Evolutionary conservation across 2,113 vertebrate genomes (phyloP).

Genomic region (Chitala chitala): DNA sequence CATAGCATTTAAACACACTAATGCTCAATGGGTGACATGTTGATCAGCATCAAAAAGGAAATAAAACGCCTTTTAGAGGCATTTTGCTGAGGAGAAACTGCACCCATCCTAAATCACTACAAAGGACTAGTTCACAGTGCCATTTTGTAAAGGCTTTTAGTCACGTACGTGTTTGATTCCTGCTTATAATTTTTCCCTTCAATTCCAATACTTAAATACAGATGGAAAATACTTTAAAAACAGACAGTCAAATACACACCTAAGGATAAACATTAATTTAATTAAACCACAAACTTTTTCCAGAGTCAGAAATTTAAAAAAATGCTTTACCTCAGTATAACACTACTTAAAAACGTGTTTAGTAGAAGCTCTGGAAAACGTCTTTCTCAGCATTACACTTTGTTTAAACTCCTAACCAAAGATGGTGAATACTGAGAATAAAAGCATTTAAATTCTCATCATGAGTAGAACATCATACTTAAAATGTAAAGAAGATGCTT

Average conservation of each 20-base stretch:
- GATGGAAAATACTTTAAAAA: background rate
- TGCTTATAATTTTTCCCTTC: background rate
- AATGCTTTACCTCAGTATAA: background rate
- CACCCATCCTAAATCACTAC: slow-evolving; percentile 44
- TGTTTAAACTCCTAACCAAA: slow-evolving; percentile 54
- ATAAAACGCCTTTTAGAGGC: slow-evolving; percentile 69
- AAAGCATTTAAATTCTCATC: slow-evolving; percentile 60
- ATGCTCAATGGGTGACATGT: slow-evolving; percentile 49
- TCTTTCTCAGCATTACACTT: slow-evolving; percentile 46
- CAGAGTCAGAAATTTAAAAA: slow-evolving; percentile 16
- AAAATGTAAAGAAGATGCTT: slow-evolving; percentile 26
- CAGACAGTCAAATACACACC: slow-evolving; percentile 4
- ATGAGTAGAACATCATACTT: slow-evolving; percentile 58
- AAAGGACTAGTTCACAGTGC: slow-evolving; percentile 34
- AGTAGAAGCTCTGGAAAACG: slow-evolving; percentile 64
- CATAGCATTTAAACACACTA: slow-evolving; percentile 67
- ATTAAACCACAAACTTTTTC: slow-evolving; percentile 3
- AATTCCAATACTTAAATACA: slow-evolving; percentile 14
- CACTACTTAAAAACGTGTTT: slow-evolving; percentile 47
- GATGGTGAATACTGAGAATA: slow-evolving; percentile 56
- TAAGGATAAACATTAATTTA: slow-evolving; percentile 17
- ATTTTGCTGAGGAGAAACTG: slow-evolving; percentile 69
- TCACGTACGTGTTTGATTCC: background rate
- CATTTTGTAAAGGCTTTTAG: slow-evolving; percentile 23
- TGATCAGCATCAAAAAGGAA: slow-evolving; percentile 74